Evolutionary conservation across 2,797 vertebrate species (phyloP), one percentile per base, ranked within the genome.

Genomic region (Coranthus polyacanthus): DNA sequence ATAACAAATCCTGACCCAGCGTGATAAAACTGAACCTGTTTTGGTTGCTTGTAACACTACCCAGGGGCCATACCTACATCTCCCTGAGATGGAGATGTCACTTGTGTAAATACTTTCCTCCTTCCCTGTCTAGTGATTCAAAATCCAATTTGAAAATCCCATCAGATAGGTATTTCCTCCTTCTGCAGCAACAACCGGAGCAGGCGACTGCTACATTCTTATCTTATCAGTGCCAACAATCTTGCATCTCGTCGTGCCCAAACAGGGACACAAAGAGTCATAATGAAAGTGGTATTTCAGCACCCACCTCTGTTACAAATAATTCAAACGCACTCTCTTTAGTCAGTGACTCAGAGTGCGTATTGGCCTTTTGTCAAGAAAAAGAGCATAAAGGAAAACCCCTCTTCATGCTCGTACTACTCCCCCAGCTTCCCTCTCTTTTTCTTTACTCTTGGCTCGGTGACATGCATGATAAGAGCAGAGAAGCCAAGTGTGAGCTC

Each of bases 381-480:
- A 82, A 72, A 69, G 46, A 77, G 55, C 72, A 78, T 16, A 50
- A 64, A 79, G 61, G 44, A 79, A 83, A 82, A 83, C 75, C 72
- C 68, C 73, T 68, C 72, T 55, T 72, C 66, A 80, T 60, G 63
- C 60, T 81, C 76, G 79, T 81, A 76, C 83, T 75, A 75, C 77
- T 78, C 72, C 68, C 70, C 65, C 20, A 2, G 58, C 68, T 81
- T 60, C 78, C 49, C 58, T 39, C 45, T 78, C 61, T 68, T 68
- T 74, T 52, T 77, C 58, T 72, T 78, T 77, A 69, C 86, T 81
- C 65, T 66, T 81, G 85, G 84, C 87, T 90, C 70, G 80, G 76
- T 93, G 94, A 95, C 94, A 94, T 85, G 85, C 75, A 74, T 79
- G 95, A 95, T 95, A 97, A 95, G 94, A 92, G 93, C 89, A 72